phyloP scores from a whole-genome alignment of 2,888 invertebrate genomes.

The Sarcophaga rosellei region DNA sequence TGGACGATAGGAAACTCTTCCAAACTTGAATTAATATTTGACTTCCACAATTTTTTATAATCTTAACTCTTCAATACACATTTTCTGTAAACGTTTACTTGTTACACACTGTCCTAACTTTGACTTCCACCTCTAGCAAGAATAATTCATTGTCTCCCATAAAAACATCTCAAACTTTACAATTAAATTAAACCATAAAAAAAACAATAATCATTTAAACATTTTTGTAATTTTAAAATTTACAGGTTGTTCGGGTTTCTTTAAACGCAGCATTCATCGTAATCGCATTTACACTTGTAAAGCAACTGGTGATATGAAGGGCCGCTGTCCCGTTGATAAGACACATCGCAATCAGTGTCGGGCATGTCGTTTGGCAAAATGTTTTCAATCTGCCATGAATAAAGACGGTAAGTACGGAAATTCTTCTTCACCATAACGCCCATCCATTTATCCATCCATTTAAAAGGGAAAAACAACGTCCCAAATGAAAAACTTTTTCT shows the following conservation, averaged over 20 bases:
- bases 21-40: too few species aligned
- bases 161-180: neutral
- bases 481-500: slow-evolving; percentile 34
- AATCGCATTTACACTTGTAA: slow-evolving; percentile 98
- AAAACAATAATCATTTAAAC: neutral
- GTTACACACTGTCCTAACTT: too few species aligned
- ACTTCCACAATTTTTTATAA: too few species aligned
- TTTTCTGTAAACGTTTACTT: too few species aligned
- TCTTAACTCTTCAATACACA: too few species aligned
- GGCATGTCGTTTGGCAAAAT: slow-evolving; percentile 97
- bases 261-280: slow-evolving; percentile 97
- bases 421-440: neutral
- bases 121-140: too few species aligned
- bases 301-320: slow-evolving; percentile 95
- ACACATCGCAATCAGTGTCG: slow-evolving; percentile 98
- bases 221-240: neutral
- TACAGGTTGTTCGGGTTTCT: slow-evolving; percentile 96
- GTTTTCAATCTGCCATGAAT: slow-evolving; percentile 98
- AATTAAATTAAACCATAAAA: neutral
- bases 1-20: too few species aligned
- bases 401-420: slow-evolving; percentile 92
- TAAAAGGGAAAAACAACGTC: neutral
- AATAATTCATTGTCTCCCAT: neutral
- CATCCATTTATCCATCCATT: neutral
- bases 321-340: slow-evolving; percentile 97